Percentiles rank a stretch among this genome's conserved stretches.
Conservation (phyloP, 2,797 vertebrate genomes). For the Mormyrus hasselquistii region DNA sequence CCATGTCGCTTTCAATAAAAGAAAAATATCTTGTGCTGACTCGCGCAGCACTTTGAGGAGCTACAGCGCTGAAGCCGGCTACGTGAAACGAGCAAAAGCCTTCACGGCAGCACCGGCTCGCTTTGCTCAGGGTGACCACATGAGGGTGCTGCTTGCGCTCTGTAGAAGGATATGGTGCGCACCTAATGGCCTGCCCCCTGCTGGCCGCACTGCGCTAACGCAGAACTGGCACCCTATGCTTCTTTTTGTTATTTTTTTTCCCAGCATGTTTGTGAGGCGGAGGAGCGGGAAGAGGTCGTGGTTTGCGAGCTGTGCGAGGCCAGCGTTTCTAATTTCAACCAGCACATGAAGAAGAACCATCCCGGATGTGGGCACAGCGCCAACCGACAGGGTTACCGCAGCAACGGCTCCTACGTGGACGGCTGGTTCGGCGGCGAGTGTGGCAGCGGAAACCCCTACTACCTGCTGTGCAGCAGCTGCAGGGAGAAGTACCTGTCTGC, state of each 20-base stretch:
- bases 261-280: constrained; percentile 94
- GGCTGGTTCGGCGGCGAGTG: constrained; percentile 98
- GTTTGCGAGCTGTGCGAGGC: constrained; percentile 93
- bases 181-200: background rate
- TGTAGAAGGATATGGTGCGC: background rate
- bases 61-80: background rate
- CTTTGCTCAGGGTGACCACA: background rate
- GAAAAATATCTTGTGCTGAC: background rate
- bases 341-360: constrained; percentile 97
- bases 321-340: constrained; percentile 91
- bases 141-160: background rate
- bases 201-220: background rate
- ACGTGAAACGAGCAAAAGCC: background rate
- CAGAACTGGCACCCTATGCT: background rate
- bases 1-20: background rate
- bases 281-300: constrained; percentile 91
- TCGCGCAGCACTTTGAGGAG: background rate
- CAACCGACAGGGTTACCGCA: constrained; percentile 93
- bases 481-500: constrained; percentile 87
- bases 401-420: constrained; percentile 95
- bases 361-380: constrained; percentile 91
- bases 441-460: constrained; percentile 94
- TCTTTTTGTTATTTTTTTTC: constrained; percentile 23
- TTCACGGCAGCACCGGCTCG: background rate
- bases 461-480: constrained; percentile 85